Base-by-base conservation (phyloP, 2,888 invertebrate species). In the Malthinus seriepunctatus region DNA sequence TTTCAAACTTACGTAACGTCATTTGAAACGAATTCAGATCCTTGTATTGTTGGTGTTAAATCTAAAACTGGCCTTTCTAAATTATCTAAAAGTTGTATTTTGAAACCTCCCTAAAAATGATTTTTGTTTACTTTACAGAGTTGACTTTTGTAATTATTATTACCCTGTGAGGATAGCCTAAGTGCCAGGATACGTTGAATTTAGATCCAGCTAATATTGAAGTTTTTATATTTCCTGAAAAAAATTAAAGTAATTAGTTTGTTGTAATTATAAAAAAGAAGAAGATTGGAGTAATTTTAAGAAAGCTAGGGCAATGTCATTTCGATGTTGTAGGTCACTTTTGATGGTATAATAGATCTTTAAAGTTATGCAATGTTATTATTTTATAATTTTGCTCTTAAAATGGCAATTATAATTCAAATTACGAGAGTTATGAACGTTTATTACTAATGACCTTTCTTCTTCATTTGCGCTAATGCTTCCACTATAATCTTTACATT, bases 111-210 rank as follows among this genome's bases (percentile, higher is more conserved):
- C 96, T 96, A 79, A 58, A 84, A 84, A 65, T 68, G 70, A 15
- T 70, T 50, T 39, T 45, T 37, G 6, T 10, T 39, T 15, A 44
- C 5, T 23, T 5, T 23, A 23, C 5, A 23, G 9, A 39, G 23
- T 5, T 5, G 23, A 23, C 23, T 23, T 42, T 12, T 35, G 9
- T 37, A 37, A 38, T 35, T 35, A 46, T 37, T 82, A 87, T 86
- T 81, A 93, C 93, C 81, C 87, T 84, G 75, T 97, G 96, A 4
- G 96, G 93, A 80, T 95, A 96, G 8, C 95, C 93, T 71, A 96
- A 83, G 79, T 95, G 95, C 96, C 96, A 97, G 62, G 93, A 89
- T 47, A 95, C 89, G 79, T 91, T 95, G 73, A 97, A 88, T 63
- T 85, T 85, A 62, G 93, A 88, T 51, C 95, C 95, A 11, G 93